Evolutionary conservation across 2,888 invertebrate species (phyloP), one percentile per base, ranked within the genome.

Genomic region (Dasysyrphus albostriatus): DNA sequence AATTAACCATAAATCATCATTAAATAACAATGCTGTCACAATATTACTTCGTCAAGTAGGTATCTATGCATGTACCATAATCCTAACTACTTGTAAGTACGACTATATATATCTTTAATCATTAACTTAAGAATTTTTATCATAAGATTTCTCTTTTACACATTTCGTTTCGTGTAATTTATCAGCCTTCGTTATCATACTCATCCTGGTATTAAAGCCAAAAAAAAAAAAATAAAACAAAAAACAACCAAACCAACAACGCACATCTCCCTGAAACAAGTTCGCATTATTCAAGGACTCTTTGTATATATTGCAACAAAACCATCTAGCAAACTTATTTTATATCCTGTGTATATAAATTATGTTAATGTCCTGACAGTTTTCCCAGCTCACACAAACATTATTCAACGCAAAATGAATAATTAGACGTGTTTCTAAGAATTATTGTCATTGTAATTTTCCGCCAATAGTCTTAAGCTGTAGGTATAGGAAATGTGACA

Each of bases 381-480:
- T 58, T 74, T 67, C 24, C 44, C 39, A 10, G 24, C 51, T n/a
- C 42, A 37, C 32, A 39, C 19, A 69, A 37, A 70, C 72, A 65
- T 73, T 65, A 67, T 65, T 49, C 58, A 58, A 59, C 67, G 16
- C 24, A 58, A 65, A 70, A 72, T 83, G 65, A 78, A 78, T 65
- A 72, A 67, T 65, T 44, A 58, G 63, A 72, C 29, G 39, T 49
- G 77, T 61, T 67, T 10, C 24, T 19, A 47, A 59, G 59, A 78
- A 32, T 56, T 73, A 79, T 79, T 67, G 37, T 49, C 58, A 75
- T 81, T 69, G 61, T 69, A 81, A 76, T 69, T 61, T 37, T 19
- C 37, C 61, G 61, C 63, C 42, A 65, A 72, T 76, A 69, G 56
- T 29, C 49, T 78, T 47, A 44, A 63, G 44, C 63, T 29, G 24